Base-by-base conservation (phyloP, 2,113 vertebrate genomes). In the Sapajus apella region DNA sequence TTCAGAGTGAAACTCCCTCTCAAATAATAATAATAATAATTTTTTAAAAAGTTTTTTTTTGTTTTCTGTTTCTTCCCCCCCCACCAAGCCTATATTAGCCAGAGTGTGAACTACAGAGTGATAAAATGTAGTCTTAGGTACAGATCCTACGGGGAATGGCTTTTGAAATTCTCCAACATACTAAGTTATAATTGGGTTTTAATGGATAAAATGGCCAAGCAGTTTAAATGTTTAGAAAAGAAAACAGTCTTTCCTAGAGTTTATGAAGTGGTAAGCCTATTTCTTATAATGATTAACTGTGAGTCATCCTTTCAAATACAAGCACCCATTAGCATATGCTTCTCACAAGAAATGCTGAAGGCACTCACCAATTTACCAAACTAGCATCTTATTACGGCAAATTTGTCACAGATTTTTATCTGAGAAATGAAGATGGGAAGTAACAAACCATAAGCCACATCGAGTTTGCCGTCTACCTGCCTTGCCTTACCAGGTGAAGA, bases 161-260 rank as follows among this genome's bases (percentile, higher is more conserved):
- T 97, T 97, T 97, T 93, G 86, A 97, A 97, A 97, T 70, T 96
- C 96, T 97, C 86, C 7, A 5, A 98, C 95, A 98, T 82, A 96
- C 43, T 91, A 97, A 98, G 66, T 98, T 87, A 97, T 97, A 98
- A 98, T 96, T 98, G 94, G 87, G 86, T 97, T 98, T 98, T 97
- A 98, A 97, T 72, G 56, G 84, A 97, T 97, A 97, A 98, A 98
- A 98, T 0, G 68, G 89, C 96, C 94, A 92, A 98, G 97, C 96
- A 98, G 98, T 97, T 98, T 98, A 98, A 98, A 98, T 73, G 95
- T 98, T 98, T 97, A 90, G 95, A 97, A 98, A 98, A 98, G 95
- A 98, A 98, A 98, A 98, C 94, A 97, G 89, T 84, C 95, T 98
- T 97, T 98, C 79, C 88, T 97, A 75, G 96, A 97, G 94, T 98